Evolutionary conservation across 2,797 vertebrate species (phyloP).

Genomic region (Pipistrellus pipistrellus): DNA sequence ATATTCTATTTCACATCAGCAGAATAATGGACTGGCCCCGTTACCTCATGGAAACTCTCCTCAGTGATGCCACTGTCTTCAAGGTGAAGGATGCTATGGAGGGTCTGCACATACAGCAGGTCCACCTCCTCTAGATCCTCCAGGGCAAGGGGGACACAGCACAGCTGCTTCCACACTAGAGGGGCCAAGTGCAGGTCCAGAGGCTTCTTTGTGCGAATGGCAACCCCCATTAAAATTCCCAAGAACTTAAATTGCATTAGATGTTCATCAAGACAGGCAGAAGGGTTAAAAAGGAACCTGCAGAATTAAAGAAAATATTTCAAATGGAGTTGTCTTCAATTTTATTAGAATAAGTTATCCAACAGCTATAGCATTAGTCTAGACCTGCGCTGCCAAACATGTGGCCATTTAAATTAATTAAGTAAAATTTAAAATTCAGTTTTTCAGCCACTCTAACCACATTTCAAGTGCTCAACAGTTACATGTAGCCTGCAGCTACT

Average conservation of each 20-base stretch:
- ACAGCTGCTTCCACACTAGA: constrained; percentile 93
- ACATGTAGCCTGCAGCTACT: not conserved
- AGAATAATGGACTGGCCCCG: not conserved
- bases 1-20: not conserved
- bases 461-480: not conserved
- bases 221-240: constrained; percentile 93
- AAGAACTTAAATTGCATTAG: constrained; percentile 93
- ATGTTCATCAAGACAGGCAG: constrained; percentile 91
- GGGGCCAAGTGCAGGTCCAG: constrained; percentile 93
- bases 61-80: constrained; percentile 94
- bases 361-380: not conserved
- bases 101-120: constrained; percentile 93
- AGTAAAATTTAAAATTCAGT: not conserved
- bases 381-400: not conserved
- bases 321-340: not conserved
- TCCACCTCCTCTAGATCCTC: constrained; percentile 94
- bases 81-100: constrained; percentile 95
- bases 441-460: not conserved
- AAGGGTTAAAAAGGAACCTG: constrained; percentile 93
- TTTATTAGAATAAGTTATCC: not conserved
- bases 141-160: constrained; percentile 92
- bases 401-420: not conserved
- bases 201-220: constrained; percentile 93
- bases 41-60: constrained; percentile 93
- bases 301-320: constrained; percentile 55